Conservation (phyloP, 1,140 invertebrate genomes). For the Drosophila miranda region DNA sequence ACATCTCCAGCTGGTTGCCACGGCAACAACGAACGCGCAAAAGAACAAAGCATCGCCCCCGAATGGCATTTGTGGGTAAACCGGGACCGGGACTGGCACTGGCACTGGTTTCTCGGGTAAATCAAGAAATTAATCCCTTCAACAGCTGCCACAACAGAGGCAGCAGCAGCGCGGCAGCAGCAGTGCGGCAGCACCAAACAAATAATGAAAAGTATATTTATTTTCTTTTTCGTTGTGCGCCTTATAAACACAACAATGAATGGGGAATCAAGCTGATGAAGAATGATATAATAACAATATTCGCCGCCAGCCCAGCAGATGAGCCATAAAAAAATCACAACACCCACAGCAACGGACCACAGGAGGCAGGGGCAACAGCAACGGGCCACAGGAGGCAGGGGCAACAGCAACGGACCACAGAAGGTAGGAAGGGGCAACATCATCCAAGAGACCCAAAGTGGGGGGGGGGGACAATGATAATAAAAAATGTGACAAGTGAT, state of each 20-base stretch:
- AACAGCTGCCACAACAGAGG: conserved; percentile 74
- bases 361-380: not conserved
- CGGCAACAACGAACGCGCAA: conserved; percentile 26
- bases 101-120: conserved; percentile 55
- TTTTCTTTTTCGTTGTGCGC: conserved; percentile 16
- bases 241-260: conserved; percentile 76
- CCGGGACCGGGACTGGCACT: not conserved
- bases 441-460: not conserved
- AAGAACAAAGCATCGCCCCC: conserved; percentile 61
- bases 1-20: conserved; percentile 18
- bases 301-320: conserved; percentile 35
- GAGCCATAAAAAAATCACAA: conserved; percentile 76
- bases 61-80: conserved; percentile 1
- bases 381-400: not conserved
- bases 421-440: too few relatives aligned
- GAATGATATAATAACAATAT: conserved; percentile 79
- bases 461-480: conserved; percentile 40
- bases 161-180: conserved; percentile 62
- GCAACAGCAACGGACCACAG: not conserved
- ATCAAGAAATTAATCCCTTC: conserved; percentile 81
- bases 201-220: conserved; percentile 71
- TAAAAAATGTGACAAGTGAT: conserved; percentile 80
- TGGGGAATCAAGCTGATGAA: conserved; percentile 77
- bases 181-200: conserved; percentile 67
- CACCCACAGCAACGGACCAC: conserved; percentile 25